phyloP scores from a whole-genome alignment of 2,888 invertebrate genomes.

The Drosophila borealis region DNA sequence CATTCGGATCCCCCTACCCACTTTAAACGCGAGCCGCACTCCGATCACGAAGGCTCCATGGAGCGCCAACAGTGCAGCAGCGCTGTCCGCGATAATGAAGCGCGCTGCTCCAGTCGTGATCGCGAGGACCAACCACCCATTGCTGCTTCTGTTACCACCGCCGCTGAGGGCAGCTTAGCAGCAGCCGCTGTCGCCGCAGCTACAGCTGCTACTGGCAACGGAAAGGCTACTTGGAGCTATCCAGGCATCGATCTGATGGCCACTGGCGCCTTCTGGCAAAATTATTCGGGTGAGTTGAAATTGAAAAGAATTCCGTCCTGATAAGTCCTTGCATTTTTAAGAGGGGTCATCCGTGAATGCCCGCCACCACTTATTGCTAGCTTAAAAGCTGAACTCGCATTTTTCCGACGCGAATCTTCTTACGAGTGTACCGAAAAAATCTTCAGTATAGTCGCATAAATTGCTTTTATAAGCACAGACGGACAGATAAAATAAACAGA shows the following conservation, averaged over 20 bases:
- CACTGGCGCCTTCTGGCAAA: slow-evolving; percentile 95
- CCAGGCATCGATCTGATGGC: slow-evolving; percentile 92
- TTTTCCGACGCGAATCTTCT: too few relatives aligned
- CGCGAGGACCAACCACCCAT: slow-evolving; percentile 84
- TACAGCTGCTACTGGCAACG: slow-evolving; percentile 82
- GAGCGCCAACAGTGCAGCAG: slow-evolving; percentile 67
- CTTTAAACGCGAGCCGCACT: slow-evolving; percentile 83
- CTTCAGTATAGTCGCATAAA: too few relatives aligned
- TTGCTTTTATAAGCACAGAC: too few relatives aligned
- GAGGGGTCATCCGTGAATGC: not conserved
- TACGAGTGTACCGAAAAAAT: too few relatives aligned
- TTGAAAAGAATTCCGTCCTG: slow-evolving; percentile 10
- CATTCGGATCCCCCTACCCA: slow-evolving; percentile 82
- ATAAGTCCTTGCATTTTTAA: not conserved
- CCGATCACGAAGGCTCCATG: slow-evolving; percentile 81
- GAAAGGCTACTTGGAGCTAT: slow-evolving; percentile 89
- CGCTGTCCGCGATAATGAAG: slow-evolving; percentile 57
- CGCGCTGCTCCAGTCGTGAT: slow-evolving; percentile 74
- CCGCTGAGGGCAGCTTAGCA: slow-evolving; percentile 78
- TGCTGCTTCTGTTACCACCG: slow-evolving; percentile 75
- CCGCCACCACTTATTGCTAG: too few relatives aligned
- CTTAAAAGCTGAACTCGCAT: too few relatives aligned
- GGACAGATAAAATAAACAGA: too few relatives aligned
- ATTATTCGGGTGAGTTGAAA: slow-evolving; percentile 91
- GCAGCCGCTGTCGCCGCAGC: slow-evolving; percentile 82